Evolutionary conservation across 2,888 invertebrate genomes (phyloP).

Genomic region (Scrobipalpa costella): DNA sequence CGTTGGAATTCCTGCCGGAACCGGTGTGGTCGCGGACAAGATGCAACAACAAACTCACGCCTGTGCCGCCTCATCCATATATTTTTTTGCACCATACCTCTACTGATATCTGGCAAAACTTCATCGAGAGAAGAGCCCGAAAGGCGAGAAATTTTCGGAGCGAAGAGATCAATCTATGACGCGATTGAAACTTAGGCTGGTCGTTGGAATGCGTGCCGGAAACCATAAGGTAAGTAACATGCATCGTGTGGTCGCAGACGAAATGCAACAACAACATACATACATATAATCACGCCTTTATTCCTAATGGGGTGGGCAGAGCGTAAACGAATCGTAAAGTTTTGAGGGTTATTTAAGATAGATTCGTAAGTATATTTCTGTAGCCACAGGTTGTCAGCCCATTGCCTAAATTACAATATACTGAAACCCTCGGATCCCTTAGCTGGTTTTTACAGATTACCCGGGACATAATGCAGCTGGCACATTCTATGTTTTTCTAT

Average conservation of each 20-base stretch:
- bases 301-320: too few species aligned
- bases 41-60: conserved; percentile 14
- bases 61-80: background rate
- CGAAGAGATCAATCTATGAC: conserved; percentile 26
- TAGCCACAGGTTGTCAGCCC: too few species aligned
- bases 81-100: background rate
- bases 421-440: too few species aligned
- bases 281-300: too few species aligned
- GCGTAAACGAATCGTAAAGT: too few species aligned
- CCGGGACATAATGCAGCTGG: too few species aligned
- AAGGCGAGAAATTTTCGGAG: conserved; percentile 24
- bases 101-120: background rate
- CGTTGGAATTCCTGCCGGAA: conserved; percentile 58
- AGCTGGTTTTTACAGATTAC: too few species aligned
- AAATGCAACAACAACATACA: conserved; percentile 22
- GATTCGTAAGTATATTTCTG: too few species aligned
- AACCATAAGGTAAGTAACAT: conserved; percentile 73
- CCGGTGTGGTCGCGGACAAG: conserved; percentile 36
- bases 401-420: too few species aligned
- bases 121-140: too few species aligned
- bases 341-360: too few species aligned
- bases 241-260: conserved; percentile 41
- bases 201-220: conserved; percentile 58
- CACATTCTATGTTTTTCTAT: too few species aligned
- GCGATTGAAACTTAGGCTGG: conserved; percentile 37